A percentile compares a stretch with the other conserved stretches of the same genome.
phyloP scores from a whole-genome alignment of 2,888 invertebrate species.

The Athetis lepigone region DNA sequence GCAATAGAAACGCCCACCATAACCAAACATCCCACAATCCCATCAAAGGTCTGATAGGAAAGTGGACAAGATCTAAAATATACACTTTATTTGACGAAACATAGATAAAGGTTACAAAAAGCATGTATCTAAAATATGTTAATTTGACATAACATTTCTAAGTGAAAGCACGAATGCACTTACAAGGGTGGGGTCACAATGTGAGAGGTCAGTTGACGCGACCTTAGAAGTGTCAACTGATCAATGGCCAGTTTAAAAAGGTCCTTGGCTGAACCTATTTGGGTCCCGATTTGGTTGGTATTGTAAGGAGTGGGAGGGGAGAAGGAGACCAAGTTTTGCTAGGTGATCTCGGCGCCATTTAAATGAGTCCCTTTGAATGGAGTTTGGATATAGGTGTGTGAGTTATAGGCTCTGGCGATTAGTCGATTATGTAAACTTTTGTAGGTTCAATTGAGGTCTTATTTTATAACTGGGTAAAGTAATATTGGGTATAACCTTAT shows the following conservation, averaged over 20 bases:
- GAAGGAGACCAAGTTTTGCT: slow-evolving; percentile 38
- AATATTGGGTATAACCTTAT: no score
- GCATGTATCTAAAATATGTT: slow-evolving; percentile 53
- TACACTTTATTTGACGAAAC: slow-evolving; percentile 46
- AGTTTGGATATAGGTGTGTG: slow-evolving; percentile 40
- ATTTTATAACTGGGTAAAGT: background rate
- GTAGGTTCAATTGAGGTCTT: background rate
- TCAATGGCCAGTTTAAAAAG: slow-evolving; percentile 48
- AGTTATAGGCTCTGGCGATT: slow-evolving; percentile 31
- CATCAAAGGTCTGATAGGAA: slow-evolving; percentile 5
- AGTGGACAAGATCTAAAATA: slow-evolving; percentile 19
- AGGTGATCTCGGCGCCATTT: slow-evolving; percentile 57
- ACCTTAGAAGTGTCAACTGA: slow-evolving; percentile 65
- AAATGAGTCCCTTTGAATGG: slow-evolving; percentile 64
- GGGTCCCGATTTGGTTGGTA: slow-evolving; percentile 28
- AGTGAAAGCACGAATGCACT: slow-evolving; percentile 66
- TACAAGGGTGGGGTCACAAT: slow-evolving; percentile 63
- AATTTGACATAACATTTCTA: slow-evolving; percentile 61
- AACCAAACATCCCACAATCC: slow-evolving; percentile 6
- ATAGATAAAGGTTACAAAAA: slow-evolving; percentile 36
- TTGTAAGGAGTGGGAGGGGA: slow-evolving; percentile 25
- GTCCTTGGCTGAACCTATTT: slow-evolving; percentile 42
- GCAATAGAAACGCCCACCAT: slow-evolving; percentile 4
- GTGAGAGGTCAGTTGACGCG: slow-evolving; percentile 58
- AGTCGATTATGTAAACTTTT: slow-evolving; percentile 4